Base-by-base conservation (phyloP, 2,113 vertebrate genomes). In the Malurus melanocephalus region DNA sequence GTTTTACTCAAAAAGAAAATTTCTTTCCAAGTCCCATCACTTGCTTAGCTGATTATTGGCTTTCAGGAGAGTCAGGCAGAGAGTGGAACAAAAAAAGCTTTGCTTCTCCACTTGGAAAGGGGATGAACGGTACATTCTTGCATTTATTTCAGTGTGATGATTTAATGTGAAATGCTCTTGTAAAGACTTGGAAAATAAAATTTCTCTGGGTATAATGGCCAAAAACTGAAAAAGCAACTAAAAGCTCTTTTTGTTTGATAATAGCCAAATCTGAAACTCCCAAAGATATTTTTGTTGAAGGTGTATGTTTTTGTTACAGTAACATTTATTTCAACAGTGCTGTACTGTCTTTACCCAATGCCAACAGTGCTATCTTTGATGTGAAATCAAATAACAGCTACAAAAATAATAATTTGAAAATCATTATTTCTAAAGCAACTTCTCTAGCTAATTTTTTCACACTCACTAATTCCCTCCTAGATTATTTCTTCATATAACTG, bases 1-100 rank as follows among this genome's bases (percentile, higher is more conserved):
- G 84, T 84, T 93, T 93, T 79, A 77, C 66, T 78, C 20, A 80
- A 64, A 77, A 95, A 77, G 26, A n/a, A 88, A 88, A 89, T 87
- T 71, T 92, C 59, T 68, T 90, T 82, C 72, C 48, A 93, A 85
- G 49, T 57, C 28, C 26, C 32, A 40, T 82, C 74, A 65, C 27
- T 87, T 69, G 59, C 38, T 75, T 65, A 78, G 77, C 33, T 89
- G 80, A 52, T 28, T 43, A 85, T 32, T 7, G 6, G 35, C 66
- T 90, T 93, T 68, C 56, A 89, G 69, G 56, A 42, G 5, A 49
- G 19, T 48, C 72, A 80, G 35, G 51, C 32, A 49, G 23, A 79
- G 24, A 16, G 27, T 1, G 11, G 30, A 28, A 59, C 22, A 69
- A n/a, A 56, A 33, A 73, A 19, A 18, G 5, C 43, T 82, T 23